phyloP scores from a whole-genome alignment of 2,888 invertebrate genomes.

The Lucinisca nassula region DNA sequence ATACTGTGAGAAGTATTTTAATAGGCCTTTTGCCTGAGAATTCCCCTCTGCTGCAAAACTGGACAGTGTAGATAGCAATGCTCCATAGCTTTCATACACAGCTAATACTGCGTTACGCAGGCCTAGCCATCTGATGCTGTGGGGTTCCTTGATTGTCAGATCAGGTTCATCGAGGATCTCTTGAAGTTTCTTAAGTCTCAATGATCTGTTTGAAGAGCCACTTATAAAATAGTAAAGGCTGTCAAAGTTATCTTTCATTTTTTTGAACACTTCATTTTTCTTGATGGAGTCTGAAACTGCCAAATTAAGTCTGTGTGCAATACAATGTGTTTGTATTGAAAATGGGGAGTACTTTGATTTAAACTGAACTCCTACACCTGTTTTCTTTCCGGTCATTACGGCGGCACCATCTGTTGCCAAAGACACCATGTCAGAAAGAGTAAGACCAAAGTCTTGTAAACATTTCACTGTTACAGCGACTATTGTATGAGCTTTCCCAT shows the following conservation, averaged over 20 bases:
- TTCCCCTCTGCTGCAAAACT: slow-evolving; percentile 52
- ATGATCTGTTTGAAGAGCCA: slow-evolving; percentile 45
- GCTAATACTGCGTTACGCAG: slow-evolving; percentile 57
- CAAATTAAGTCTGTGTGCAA: slow-evolving; percentile 53
- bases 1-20: slow-evolving; percentile 49
- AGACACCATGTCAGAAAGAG: slow-evolving; percentile 16
- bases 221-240: slow-evolving; percentile 56
- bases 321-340: slow-evolving; percentile 50
- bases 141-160: slow-evolving; percentile 57
- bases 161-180: slow-evolving; percentile 55
- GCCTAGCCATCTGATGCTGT: slow-evolving; percentile 63
- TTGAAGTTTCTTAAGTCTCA: slow-evolving; percentile 48
- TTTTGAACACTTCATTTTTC: slow-evolving; percentile 39
- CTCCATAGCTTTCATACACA: slow-evolving; percentile 48
- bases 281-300: slow-evolving; percentile 62
- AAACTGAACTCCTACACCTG: slow-evolving; percentile 14
- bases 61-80: slow-evolving; percentile 56
- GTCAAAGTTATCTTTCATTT: slow-evolving; percentile 61
- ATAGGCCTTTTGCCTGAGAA: slow-evolving; percentile 35
- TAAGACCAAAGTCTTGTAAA: background rate
- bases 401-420: slow-evolving; percentile 55
- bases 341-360: background rate
- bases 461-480: background rate
- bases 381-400: slow-evolving; percentile 21
- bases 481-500: slow-evolving; percentile 48